Conservation (phyloP, 2,797 vertebrate genomes). For the Pseudochirops cupreus region DNA sequence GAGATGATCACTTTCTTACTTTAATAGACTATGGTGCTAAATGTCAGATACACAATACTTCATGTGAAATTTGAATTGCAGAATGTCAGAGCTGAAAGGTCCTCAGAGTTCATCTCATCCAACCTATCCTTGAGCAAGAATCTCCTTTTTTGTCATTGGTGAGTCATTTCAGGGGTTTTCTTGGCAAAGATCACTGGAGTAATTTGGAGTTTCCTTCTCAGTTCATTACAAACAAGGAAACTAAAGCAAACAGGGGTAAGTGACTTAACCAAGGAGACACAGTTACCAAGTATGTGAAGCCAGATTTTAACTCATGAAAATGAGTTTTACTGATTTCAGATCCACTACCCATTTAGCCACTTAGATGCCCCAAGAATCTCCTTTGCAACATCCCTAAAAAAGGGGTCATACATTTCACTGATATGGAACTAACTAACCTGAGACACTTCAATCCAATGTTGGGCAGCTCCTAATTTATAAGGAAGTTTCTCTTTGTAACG, state of each 20-base stretch:
- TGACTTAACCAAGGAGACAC: neutral
- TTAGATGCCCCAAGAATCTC: neutral
- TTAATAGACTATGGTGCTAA: neutral
- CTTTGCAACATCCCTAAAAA: neutral
- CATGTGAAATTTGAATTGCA: neutral
- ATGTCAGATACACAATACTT: neutral
- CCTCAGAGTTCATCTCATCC: neutral
- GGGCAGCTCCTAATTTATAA: neutral
- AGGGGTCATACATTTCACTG: neutral
- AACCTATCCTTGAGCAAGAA: neutral
- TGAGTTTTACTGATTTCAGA: neutral
- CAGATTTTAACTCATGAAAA: neutral
- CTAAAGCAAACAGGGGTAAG: neutral
- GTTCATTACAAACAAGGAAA: neutral
- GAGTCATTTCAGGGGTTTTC: neutral
- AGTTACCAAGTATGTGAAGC: neutral
- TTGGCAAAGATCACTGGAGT: neutral
- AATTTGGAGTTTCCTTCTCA: neutral
- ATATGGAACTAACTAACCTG: neutral
- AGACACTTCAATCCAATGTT: neutral
- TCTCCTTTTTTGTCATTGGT: neutral
- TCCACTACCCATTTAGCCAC: neutral
- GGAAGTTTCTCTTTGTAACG: neutral
- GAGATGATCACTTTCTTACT: neutral
- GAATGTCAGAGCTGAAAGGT: neutral